Evolutionary conservation across 2,888 invertebrate species (phyloP).

Genomic region (Hyposoter didymator): DNA sequence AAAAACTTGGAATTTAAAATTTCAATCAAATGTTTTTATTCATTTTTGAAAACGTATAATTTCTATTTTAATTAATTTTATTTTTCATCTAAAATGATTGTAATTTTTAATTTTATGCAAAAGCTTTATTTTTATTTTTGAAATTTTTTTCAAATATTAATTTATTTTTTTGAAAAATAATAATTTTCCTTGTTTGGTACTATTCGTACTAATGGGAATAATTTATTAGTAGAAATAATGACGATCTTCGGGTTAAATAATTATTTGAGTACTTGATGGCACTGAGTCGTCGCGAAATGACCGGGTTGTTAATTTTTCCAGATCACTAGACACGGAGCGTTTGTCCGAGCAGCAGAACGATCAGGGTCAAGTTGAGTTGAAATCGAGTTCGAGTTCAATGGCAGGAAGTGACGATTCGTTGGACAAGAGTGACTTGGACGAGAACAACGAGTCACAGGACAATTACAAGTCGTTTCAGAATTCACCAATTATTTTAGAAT

Average conservation of each 20-base stretch:
- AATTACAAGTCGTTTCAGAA: constrained; percentile 79
- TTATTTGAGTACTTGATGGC: not conserved
- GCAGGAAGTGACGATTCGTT: constrained; percentile 87
- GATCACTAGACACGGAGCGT: constrained; percentile 79
- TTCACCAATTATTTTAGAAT: constrained; percentile 78
- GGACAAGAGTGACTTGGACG: constrained; percentile 85
- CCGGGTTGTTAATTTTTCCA: constrained; percentile 57
- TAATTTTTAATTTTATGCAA: too few species aligned
- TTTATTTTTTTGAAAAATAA: too few species aligned
- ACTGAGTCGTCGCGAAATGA: not conserved
- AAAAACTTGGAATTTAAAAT: too few species aligned
- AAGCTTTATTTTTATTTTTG: too few species aligned
- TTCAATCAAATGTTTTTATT: too few species aligned
- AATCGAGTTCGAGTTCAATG: constrained; percentile 85
- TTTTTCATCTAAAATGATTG: too few species aligned
- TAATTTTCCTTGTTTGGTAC: too few species aligned
- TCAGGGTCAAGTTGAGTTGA: constrained; percentile 81
- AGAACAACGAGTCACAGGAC: constrained; percentile 79
- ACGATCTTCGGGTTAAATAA: not conserved
- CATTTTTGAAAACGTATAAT: too few species aligned
- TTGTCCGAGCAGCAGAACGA: constrained; percentile 77
- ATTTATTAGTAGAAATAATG: not conserved
- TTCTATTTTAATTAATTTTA: too few species aligned
- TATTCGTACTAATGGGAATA: too few species aligned
- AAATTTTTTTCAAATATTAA: too few species aligned